Percentiles rank a stretch among this genome's conserved stretches.
phyloP scores from a whole-genome alignment of 2,113 vertebrate genomes.

The Rhinopomastus cyanomelas region DNA sequence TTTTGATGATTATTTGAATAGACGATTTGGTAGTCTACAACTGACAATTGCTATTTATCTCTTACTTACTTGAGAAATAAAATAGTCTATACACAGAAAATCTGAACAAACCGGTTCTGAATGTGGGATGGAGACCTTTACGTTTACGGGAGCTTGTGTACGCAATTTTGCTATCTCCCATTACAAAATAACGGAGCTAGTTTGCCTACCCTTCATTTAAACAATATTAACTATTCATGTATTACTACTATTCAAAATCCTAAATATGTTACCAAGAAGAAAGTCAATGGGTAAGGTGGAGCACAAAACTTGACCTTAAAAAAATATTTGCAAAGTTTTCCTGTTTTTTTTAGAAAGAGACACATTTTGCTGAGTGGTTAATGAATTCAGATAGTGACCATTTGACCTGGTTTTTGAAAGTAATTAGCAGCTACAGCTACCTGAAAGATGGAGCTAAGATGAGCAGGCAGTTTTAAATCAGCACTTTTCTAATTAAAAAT shows the following conservation, averaged over 20 bases:
- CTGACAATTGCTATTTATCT: background rate
- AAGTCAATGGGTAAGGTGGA: background rate
- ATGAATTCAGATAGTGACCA: conserved; percentile 64
- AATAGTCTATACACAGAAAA: background rate
- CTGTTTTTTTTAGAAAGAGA: conserved; percentile 7
- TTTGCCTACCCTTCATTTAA: background rate
- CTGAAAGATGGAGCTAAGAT: conserved; percentile 73
- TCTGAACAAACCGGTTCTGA: background rate
- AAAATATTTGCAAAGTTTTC: conserved; percentile 46
- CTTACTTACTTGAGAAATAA: background rate
- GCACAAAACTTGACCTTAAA: conserved; percentile 26
- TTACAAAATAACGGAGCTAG: background rate
- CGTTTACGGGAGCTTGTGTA: background rate
- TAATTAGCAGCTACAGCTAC: conserved; percentile 76
- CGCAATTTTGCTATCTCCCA: background rate
- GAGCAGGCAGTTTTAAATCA: conserved; percentile 70
- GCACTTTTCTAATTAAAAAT: conserved; percentile 74
- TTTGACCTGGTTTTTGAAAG: conserved; percentile 66
- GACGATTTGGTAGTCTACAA: background rate
- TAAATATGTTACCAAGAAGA: background rate
- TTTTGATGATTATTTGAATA: background rate
- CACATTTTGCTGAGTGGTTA: conserved; percentile 56
- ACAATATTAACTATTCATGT: background rate
- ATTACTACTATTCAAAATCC: background rate
- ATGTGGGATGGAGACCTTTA: background rate